Evolutionary conservation across 1,140 invertebrate species (phyloP), one percentile per base, ranked within the genome.

Genomic region (Stegodyphus dumicola): DNA sequence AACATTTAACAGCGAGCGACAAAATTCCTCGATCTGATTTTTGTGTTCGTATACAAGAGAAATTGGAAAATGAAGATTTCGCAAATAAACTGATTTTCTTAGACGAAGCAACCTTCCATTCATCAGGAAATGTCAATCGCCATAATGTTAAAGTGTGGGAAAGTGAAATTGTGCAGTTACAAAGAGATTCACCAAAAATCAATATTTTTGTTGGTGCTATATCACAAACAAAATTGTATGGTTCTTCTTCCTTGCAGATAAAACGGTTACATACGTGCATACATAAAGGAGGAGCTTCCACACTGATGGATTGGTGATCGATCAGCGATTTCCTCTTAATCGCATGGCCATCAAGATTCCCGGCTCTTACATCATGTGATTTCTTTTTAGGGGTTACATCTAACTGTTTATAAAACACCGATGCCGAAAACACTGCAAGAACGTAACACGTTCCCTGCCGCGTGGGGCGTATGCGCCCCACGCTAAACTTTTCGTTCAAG

Each of bases 111-210:
- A 73, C 70, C 6, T 73, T 73, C 70, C 70, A 52, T 52, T 7
- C 6, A 49, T 73, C 10, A 51, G 70, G 70, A 73, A 73, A 52
- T n/a, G 18, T 54, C 11, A 74, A 53, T 52, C 18, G 49, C 18
- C 71, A 74, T 5, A 74, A 74, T 74, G 48, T 74, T 15, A 52
- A n/a, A 74, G 52, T 74, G 15, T 54, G 15, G 71, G 3, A 15
- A 15, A 52, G 5, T 7, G 71, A 56, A 18, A n/a, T 13, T 9
- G 17, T 49, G n/a, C 51, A 74, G 13, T 52, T 52, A 7, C 15
- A 67, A n/a, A 85, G 64, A 33, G 51, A 81, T 17, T 67, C 15
- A 51, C 52, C 74, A 48, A 67, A 54, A 74, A 10, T 52, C 15
- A 74, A 74, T 52, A 1, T 54, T 51, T 74, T 74, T 74, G 54